A percentile compares a stretch with the other conserved stretches of the same genome.
These are phyloP conservation scores for Stratiomys singularior DNA, from an alignment of 2,888 invertebrate species.

Conservation along the genomic window DNA sequence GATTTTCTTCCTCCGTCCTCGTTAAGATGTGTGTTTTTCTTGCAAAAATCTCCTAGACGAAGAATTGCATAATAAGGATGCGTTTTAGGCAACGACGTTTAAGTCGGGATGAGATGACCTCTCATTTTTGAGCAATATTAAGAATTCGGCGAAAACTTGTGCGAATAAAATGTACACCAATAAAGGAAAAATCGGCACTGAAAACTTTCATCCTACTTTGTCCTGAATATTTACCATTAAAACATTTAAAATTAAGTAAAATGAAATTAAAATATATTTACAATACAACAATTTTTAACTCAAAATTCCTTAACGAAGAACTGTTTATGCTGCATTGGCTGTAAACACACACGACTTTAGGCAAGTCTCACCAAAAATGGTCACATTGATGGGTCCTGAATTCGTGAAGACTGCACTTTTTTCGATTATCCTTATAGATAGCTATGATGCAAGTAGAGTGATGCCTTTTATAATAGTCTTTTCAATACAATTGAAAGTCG, in stretches of 20 bases:
- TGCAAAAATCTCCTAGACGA: slow-evolving; percentile 22
- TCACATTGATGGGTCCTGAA: background rate
- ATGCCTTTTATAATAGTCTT: slow-evolving; percentile 33
- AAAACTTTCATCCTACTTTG: too few species aligned
- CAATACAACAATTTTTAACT: too few species aligned
- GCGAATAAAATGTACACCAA: too few species aligned
- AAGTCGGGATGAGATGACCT: background rate
- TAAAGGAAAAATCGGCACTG: too few species aligned
- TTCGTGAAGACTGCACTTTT: slow-evolving; percentile 26
- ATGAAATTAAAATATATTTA: too few species aligned
- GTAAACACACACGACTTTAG: too few species aligned
- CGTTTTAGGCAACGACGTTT: background rate
- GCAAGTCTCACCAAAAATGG: background rate
- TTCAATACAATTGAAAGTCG: slow-evolving; percentile 36
- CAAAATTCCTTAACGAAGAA: too few species aligned
- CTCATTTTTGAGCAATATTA: too few species aligned
- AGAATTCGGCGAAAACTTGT: too few species aligned
- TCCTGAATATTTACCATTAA: too few species aligned
- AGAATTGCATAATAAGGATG: slow-evolving; percentile 18
- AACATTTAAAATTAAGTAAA: too few species aligned
- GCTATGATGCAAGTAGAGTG: slow-evolving; percentile 39
- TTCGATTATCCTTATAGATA: slow-evolving; percentile 19
- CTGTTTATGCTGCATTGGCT: too few species aligned
- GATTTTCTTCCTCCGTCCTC: slow-evolving; percentile 7
- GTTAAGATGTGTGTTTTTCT: background rate